Conservation (phyloP, 1,140 invertebrate genomes). For the Arctopsyche grandis region DNA sequence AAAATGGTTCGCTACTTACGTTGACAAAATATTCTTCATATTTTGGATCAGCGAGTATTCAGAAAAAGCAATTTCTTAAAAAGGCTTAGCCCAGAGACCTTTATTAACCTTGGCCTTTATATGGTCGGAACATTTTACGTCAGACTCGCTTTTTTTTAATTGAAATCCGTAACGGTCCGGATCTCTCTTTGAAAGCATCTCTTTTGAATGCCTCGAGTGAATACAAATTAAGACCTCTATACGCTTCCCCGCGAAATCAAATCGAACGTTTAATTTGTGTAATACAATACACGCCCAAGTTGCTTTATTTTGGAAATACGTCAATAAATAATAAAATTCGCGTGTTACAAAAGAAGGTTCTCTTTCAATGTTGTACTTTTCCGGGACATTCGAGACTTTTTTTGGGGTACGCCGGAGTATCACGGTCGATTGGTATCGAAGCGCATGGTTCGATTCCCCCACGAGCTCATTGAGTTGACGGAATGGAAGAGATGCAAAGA, state of each 20-base stretch:
- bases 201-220: neutral
- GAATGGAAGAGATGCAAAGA: slow-evolving; percentile 41
- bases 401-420: slow-evolving; percentile 4
- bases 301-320: no score
- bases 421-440: slow-evolving; percentile 49
- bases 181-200: no score
- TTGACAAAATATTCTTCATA: neutral
- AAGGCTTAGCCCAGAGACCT: slow-evolving; percentile 34
- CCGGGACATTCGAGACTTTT: slow-evolving; percentile 5
- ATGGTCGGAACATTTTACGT: slow-evolving; percentile 40
- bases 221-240: neutral
- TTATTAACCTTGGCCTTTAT: slow-evolving; percentile 40
- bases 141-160: slow-evolving; percentile 19
- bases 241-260: no score
- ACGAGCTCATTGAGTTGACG: slow-evolving; percentile 51
- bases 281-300: no score
- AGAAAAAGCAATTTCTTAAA: slow-evolving; percentile 34
- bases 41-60: neutral
- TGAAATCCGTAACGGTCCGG: neutral
- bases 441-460: slow-evolving; percentile 48
- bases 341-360: neutral
- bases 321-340: no score
- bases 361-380: neutral
- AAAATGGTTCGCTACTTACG: neutral
- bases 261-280: no score